Evolutionary conservation across 1,140 invertebrate genomes (phyloP), one percentile per base, ranked within the genome.

Genomic region (Eriocheir sinensis): DNA sequence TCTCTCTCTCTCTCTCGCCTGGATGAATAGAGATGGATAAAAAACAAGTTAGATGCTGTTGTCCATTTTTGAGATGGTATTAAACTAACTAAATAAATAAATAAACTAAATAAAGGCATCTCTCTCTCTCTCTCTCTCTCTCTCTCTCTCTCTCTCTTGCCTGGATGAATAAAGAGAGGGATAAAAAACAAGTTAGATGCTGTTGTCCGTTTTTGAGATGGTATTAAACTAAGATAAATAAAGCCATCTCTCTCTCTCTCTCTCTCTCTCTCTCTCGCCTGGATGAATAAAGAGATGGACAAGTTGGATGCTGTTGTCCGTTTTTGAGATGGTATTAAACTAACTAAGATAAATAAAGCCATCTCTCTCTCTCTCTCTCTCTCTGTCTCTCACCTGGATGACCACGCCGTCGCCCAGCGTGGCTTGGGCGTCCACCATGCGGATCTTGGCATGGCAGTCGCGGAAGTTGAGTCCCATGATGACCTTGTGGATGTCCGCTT

Each of bases 361-460:
- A 34, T 3, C 81, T 32, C 81, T n/a, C 83, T 27, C 83, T 36
- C 32, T 8, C 34, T 86, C 32, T n/a, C 27, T n/a, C 36, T 27
- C 34, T 12, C 40, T 8, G 21, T 2, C 15, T 0, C 83, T 36
- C 83, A 98, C 98, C 97, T 99, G 99, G 95, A 99, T 98, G 86
- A 99, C 99, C 96, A 99, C 99, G 94, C 99, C 99, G 97, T 98
- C 98, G 93, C 98, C 98, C 88, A 99, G 97, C 53, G 99, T 99
- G 9, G 98, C 98, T 96, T 99, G 98, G 95, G 97, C 97, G 95
- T 98, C 97, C 15, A 97, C 97, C 96, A 97, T 97, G 95, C 98
- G 98, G 96, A 99, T 99, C 97, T 99, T 99, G 34, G 99, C 98
- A 97, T 99, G 99, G 97, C 99, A 99, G 97, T 99, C 99, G 44